Evolutionary conservation across 2,888 invertebrate species (phyloP).

Genomic region (Chouioia cunea): DNA sequence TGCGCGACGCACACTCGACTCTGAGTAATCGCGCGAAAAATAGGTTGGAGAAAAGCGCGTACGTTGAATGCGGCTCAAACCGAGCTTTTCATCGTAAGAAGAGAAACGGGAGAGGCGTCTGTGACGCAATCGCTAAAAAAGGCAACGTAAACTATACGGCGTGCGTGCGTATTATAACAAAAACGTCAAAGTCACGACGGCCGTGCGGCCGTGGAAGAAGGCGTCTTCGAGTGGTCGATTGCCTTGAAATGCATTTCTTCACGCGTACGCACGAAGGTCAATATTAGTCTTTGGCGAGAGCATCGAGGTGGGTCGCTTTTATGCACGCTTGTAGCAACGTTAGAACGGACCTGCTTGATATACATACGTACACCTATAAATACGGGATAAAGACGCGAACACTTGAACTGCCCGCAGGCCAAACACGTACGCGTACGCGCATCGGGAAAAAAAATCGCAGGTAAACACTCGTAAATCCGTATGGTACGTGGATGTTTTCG

Average conservation of each 20-base stretch:
- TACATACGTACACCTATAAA: no score
- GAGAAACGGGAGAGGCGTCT: no score
- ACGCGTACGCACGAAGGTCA: slow-evolving; percentile 7
- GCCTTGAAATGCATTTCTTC: slow-evolving; percentile 23
- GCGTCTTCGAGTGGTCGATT: slow-evolving; percentile 4
- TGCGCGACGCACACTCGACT: no score
- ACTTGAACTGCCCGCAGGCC: slow-evolving; percentile 1
- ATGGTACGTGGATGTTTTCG: no score
- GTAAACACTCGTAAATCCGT: neutral
- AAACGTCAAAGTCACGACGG: slow-evolving; percentile 15
- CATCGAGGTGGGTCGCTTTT: neutral
- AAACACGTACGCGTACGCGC: no score
- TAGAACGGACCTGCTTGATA: slow-evolving; percentile 2
- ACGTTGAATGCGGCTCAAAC: no score
- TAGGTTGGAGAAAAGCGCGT: no score
- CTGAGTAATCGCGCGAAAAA: no score
- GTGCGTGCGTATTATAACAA: slow-evolving; percentile 10
- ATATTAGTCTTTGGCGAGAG: slow-evolving; percentile 17
- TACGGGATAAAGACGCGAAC: no score
- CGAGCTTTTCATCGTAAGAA: no score
- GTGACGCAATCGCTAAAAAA: neutral
- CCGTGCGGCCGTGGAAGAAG: neutral
- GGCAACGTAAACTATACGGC: neutral
- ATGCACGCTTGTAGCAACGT: slow-evolving; percentile 6
- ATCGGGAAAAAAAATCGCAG: slow-evolving; percentile 2